phyloP scores from a whole-genome alignment of 2,888 invertebrate genomes.

The Phytoseiulus persimilis region DNA sequence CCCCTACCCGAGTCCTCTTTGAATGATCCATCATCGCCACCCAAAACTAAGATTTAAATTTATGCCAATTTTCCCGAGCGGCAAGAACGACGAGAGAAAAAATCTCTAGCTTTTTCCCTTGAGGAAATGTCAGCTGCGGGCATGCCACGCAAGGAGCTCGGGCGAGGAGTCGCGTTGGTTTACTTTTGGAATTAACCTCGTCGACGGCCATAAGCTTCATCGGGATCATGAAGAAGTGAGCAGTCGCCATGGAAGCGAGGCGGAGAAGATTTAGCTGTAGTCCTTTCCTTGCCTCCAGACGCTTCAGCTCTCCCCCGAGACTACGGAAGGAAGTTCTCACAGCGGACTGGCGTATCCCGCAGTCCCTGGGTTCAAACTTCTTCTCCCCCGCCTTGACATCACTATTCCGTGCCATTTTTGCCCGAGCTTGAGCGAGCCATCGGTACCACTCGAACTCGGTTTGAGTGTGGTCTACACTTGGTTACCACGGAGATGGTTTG shows the following conservation, averaged over 20 bases:
- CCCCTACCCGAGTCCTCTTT: not conserved
- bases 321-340: too few relatives aligned
- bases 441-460: not conserved
- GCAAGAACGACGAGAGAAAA: not conserved
- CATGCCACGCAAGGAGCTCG: not conserved
- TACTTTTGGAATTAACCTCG: constrained; percentile 37
- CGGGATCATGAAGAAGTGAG: not conserved
- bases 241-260: not conserved
- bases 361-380: too few relatives aligned
- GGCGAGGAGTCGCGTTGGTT: constrained; percentile 12
- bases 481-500: constrained; percentile 38
- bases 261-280: not conserved
- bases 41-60: constrained; percentile 38
- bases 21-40: constrained; percentile 32
- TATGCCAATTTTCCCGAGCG: constrained; percentile 34
- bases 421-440: not conserved
- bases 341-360: too few relatives aligned
- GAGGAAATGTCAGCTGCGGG: not conserved
- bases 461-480: not conserved
- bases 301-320: not conserved
- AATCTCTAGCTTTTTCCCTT: not conserved
- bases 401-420: too few relatives aligned
- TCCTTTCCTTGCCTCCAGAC: not conserved
- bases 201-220: not conserved
- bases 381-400: too few relatives aligned